phyloP scores from a whole-genome alignment of 2,888 invertebrate genomes.

The Drosophila subsilvestris region DNA sequence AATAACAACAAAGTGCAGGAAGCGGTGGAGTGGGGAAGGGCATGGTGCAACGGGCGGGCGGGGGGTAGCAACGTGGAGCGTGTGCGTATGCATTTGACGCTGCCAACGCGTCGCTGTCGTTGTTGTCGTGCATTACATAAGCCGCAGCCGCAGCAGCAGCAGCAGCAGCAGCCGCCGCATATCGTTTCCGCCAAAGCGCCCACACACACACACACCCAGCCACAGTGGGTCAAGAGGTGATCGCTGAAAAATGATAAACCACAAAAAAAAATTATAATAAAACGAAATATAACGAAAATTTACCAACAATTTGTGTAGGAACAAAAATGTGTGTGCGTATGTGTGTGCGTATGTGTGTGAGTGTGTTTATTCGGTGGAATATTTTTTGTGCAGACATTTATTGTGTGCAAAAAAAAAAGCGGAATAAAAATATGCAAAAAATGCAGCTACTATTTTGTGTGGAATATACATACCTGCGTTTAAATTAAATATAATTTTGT shows the following conservation, averaged over 20 bases:
- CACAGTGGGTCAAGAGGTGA: constrained; percentile 24
- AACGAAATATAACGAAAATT: neutral
- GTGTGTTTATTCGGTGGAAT: neutral
- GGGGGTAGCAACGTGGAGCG: constrained; percentile 12
- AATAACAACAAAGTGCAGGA: constrained; percentile 64
- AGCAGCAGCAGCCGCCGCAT: constrained; percentile 49
- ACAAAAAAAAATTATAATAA: neutral
- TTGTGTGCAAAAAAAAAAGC: neutral
- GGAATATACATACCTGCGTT: too few relatives aligned
- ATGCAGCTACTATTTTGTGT: too few relatives aligned
- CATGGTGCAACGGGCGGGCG: neutral
- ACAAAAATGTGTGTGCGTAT: neutral
- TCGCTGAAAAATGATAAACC: constrained; percentile 12
- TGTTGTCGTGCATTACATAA: constrained; percentile 62
- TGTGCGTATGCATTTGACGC: constrained; percentile 65
- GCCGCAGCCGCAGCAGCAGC: constrained; percentile 51
- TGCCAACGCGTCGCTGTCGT: constrained; percentile 35
- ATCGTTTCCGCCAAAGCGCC: constrained; percentile 71
- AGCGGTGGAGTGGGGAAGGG: constrained; percentile 27
- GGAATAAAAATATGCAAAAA: too few relatives aligned
- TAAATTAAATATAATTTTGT: neutral
- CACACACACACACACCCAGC: constrained; percentile 50
- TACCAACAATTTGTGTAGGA: neutral
- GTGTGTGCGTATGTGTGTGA: too few relatives aligned
- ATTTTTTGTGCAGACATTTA: neutral